phyloP scores from a whole-genome alignment of 2,888 invertebrate genomes.

The Neoascia interrupta region DNA sequence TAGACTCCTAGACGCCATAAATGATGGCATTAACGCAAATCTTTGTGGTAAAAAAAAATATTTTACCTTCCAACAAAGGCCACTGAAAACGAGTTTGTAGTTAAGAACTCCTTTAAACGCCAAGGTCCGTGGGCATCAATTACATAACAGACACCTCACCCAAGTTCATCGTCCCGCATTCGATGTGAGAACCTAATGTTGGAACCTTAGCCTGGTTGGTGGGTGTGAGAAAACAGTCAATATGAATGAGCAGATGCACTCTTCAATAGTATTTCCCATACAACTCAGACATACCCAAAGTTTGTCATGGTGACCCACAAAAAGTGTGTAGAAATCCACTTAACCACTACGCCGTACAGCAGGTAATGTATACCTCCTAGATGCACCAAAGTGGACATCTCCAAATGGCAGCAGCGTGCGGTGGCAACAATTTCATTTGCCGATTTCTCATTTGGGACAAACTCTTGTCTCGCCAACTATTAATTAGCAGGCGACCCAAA shows the following conservation, averaged over 20 bases:
- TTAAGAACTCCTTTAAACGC: conserved; percentile 3
- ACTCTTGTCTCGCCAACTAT: conserved; percentile 21
- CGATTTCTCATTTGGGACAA: conserved; percentile 61
- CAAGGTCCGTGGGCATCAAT: not conserved
- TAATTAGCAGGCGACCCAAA: conserved; percentile 52
- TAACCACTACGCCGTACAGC: not conserved
- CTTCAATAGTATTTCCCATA: conserved; percentile 30
- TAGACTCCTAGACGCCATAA: not conserved
- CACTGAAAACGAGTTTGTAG: not conserved
- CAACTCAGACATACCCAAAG: conserved; percentile 6
- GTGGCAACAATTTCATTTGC: conserved; percentile 65
- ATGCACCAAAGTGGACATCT: conserved; percentile 50
- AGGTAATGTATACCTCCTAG: conserved; percentile 34
- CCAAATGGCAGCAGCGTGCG: conserved; percentile 43
- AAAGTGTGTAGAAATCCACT: conserved; percentile 45
- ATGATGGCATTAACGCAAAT: conserved; percentile 30
- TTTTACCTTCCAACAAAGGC: too few relatives aligned
- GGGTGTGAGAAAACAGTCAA: conserved; percentile 13
- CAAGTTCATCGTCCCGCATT: conserved; percentile 49
- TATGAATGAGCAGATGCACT: conserved; percentile 41
- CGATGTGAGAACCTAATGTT: too few relatives aligned
- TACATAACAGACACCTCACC: conserved; percentile 21
- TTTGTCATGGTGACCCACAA: conserved; percentile 55
- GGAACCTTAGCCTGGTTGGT: too few relatives aligned
- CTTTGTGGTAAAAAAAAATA: not conserved